Conservation (phyloP, 2,888 invertebrate species). For the Drosophila recens region DNA sequence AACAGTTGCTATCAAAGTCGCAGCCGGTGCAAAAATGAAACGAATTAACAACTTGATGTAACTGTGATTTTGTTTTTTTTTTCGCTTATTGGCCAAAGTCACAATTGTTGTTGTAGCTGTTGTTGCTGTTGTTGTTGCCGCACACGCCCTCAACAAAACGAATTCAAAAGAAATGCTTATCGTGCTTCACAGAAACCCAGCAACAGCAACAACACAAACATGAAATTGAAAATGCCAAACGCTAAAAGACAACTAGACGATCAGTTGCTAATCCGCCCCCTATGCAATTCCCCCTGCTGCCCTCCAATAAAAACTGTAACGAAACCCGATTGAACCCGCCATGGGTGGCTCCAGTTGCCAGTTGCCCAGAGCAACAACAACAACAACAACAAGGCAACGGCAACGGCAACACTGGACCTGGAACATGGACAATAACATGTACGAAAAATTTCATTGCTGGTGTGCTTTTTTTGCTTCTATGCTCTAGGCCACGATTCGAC, state of each 20-base stretch:
- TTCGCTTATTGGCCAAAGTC: slow-evolving; percentile 28
- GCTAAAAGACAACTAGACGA: slow-evolving; percentile 78
- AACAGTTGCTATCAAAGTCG: slow-evolving; percentile 49
- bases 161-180: slow-evolving; percentile 82
- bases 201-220: slow-evolving; percentile 63
- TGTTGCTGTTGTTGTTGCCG: slow-evolving; percentile 39
- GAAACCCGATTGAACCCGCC: slow-evolving; percentile 80
- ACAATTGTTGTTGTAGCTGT: background rate
- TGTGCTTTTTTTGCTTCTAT: slow-evolving; percentile 68
- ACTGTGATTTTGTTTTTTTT: slow-evolving; percentile 71
- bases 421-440: slow-evolving; percentile 77
- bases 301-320: slow-evolving; percentile 72
- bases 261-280: slow-evolving; percentile 16
- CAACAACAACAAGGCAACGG: no score
- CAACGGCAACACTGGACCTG: slow-evolving; percentile 50
- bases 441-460: slow-evolving; percentile 81
- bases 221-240: slow-evolving; percentile 80
- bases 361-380: slow-evolving; percentile 54
- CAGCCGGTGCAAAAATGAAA: slow-evolving; percentile 80
- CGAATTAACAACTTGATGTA: slow-evolving; percentile 81
- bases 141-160: slow-evolving; percentile 80
- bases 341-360: slow-evolving; percentile 72
- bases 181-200: slow-evolving; percentile 78
- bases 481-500: slow-evolving; percentile 65
- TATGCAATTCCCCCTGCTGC: background rate